Base-by-base conservation (phyloP, 2,888 invertebrate species). In the Myathropa florea region DNA sequence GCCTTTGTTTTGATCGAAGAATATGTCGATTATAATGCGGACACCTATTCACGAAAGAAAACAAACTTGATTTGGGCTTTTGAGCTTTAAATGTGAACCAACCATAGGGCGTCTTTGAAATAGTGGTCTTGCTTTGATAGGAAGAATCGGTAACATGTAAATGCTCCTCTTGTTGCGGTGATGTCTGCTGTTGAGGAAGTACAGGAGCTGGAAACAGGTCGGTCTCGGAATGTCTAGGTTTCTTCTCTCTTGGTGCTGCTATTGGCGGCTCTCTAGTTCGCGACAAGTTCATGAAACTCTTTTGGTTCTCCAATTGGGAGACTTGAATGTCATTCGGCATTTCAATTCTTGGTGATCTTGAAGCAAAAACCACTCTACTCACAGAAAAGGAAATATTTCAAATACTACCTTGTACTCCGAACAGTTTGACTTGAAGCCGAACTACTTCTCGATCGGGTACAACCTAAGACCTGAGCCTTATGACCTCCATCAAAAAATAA, bases 61-160 rank as follows among this genome's bases (percentile, higher is more conserved):
- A 57, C 18, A 7, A 21, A 55, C 46, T 23, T 6, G n/a, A 33
- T 2, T 72, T n/a, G 3, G n/a, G 63, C 1, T 7, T 14, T 4
- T 24, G 1, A 24, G 14, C 6, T 7, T 18, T 18, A 7, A 3
- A 64, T 2, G 63, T 53, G 9, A 53, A 79, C 88, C 83, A 87
- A 92, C 92, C 92, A 64, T 89, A 89, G 10, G 90, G 89, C 21
- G 90, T 92, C 83, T 91, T 92, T 21, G 91, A 89, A 76, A 92
- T 92, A 30, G 92, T 92, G 4, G 92, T 92, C 76, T 91, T 92
- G 85, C 92, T 92, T 39, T 91, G 89, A 82, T 92, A 92, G 4
- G 90, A 89, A 23, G 88, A 84, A 67, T 90, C 90, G 0, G 78
- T 1, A 0, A n/a, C n/a, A 10, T 59, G 71, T 0, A 28, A 2